Evolutionary conservation across 2,888 invertebrate genomes (phyloP).

Genomic region (Anorthoa munda): DNA sequence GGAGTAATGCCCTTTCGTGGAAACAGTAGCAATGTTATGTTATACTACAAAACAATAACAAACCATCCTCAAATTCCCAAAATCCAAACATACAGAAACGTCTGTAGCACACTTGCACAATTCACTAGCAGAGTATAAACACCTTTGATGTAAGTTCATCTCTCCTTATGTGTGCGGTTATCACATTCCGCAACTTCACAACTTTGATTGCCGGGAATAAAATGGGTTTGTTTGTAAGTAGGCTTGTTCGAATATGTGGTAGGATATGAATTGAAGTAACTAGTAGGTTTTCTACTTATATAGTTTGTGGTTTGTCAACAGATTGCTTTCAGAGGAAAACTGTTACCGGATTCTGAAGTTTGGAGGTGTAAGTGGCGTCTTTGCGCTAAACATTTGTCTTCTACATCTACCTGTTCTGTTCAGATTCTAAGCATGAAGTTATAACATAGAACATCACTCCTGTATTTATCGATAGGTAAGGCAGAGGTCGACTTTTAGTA

Average conservation of each 20-base stretch:
- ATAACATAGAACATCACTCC: no score
- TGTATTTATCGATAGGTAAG: no score
- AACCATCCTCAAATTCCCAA: neutral
- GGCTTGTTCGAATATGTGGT: slow-evolving; percentile 9
- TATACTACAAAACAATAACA: slow-evolving; percentile 10
- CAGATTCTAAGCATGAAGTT: no score
- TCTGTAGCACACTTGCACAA: slow-evolving; percentile 25
- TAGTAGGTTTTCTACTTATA: neutral
- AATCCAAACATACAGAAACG: slow-evolving; percentile 12
- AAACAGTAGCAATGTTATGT: neutral
- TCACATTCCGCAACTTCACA: slow-evolving; percentile 28
- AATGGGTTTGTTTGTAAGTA: slow-evolving; percentile 8
- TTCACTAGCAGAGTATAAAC: slow-evolving; percentile 33
- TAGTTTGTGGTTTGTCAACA: neutral
- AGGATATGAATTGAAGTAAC: neutral
- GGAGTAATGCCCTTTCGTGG: neutral
- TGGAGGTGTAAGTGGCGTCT: neutral
- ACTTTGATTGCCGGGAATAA: slow-evolving; percentile 56
- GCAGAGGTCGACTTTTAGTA: no score
- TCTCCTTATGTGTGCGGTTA: slow-evolving; percentile 12
- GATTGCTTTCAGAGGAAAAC: neutral
- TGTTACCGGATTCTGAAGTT: neutral
- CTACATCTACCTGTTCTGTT: no score
- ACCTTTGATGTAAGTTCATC: slow-evolving; percentile 56
- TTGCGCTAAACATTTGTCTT: no score